Evolutionary conservation across 1,140 invertebrate genomes (phyloP).

Genomic region (Cydia amplana): DNA sequence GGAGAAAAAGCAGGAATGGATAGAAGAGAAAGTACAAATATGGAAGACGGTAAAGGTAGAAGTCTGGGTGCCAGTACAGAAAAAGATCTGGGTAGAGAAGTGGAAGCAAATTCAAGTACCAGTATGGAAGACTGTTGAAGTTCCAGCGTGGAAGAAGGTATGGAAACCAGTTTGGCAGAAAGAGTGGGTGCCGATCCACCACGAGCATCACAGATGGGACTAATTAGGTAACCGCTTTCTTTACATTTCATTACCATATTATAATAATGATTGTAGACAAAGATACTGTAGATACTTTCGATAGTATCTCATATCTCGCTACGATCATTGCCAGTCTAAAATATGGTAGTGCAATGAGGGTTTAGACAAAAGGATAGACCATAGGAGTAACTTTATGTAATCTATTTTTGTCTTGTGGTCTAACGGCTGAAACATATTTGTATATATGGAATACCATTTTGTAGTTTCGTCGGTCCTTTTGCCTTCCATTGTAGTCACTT

Average conservation of each 20-base stretch:
- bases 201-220: conserved; percentile 82
- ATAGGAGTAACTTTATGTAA: conserved; percentile 2
- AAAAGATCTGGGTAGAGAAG: conserved; percentile 88
- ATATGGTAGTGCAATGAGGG: neutral
- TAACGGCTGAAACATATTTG: conserved; percentile 45
- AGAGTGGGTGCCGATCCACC: conserved; percentile 84
- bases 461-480: conserved; percentile 9
- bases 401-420: neutral
- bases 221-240: conserved; percentile 61
- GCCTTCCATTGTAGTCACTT: conserved; percentile 59
- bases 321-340: neutral
- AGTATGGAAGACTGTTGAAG: conserved; percentile 85
- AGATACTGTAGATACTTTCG: conserved; percentile 20
- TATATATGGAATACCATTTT: conserved; percentile 61
- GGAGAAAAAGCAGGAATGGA: conserved; percentile 88
- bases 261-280: neutral
- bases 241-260: neutral
- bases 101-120: conserved; percentile 85
- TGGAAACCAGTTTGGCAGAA: conserved; percentile 89
- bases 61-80: conserved; percentile 88
- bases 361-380: conserved; percentile 4
- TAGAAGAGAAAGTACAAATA: conserved; percentile 86
- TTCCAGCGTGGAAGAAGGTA: conserved; percentile 86
- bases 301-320: neutral
- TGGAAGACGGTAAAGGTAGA: conserved; percentile 89